Conservation (phyloP, 2,113 vertebrate genomes). For the Lathamus discolor region DNA sequence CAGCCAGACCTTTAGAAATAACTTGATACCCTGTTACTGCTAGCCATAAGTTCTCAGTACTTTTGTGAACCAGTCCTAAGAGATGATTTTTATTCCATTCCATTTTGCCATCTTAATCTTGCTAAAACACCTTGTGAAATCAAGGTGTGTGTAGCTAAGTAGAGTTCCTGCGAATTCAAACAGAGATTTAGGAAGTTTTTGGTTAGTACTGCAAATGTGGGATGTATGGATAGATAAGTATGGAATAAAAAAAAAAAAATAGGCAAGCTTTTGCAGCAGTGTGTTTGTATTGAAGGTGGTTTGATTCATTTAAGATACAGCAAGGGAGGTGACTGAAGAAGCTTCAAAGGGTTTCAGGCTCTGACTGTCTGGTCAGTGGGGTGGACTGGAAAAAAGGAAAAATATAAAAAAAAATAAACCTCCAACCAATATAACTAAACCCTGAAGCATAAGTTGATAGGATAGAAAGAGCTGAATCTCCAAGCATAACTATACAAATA, state of each 20-base stretch:
- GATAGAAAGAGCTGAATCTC: not conserved
- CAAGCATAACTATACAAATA: not conserved
- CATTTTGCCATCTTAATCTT: not conserved
- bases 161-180: not conserved
- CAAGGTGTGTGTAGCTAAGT: not conserved
- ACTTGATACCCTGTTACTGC: not conserved
- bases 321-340: not conserved
- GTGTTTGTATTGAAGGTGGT: not conserved
- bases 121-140: not conserved
- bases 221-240: not conserved
- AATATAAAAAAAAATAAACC: not conserved
- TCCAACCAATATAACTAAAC: not conserved
- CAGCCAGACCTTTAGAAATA: not conserved
- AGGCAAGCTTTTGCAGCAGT: not conserved
- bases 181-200: not conserved
- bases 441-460: not conserved
- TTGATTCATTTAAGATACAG: not conserved
- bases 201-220: not conserved
- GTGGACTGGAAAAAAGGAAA: not conserved
- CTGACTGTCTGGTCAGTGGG: not conserved
- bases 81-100: not conserved
- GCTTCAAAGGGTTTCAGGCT: not conserved
- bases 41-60: not conserved
- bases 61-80: not conserved
- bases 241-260: not conserved